Conservation (phyloP, 2,888 invertebrate species). For the Halictus quadricinctus region DNA sequence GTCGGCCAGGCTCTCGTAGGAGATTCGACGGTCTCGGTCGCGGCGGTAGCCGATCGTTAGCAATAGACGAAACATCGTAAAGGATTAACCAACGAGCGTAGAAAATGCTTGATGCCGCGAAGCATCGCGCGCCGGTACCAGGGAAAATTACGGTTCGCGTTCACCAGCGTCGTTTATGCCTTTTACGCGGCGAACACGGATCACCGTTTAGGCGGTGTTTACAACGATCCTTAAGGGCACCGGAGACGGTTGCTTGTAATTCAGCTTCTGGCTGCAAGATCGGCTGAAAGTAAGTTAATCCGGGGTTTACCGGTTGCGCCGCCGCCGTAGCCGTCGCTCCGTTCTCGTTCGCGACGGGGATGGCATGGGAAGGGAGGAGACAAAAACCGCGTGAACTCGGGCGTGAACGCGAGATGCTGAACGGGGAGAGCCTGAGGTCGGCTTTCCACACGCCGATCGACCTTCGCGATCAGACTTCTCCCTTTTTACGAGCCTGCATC, state of each 20-base stretch:
- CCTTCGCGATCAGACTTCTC: constrained; percentile 48
- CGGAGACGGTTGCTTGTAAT: constrained; percentile 42
- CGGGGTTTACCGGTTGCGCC: constrained; percentile 52
- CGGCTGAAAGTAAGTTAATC: constrained; percentile 58
- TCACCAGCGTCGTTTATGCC: constrained; percentile 50
- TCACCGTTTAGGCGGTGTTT: constrained; percentile 63
- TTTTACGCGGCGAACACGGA: constrained; percentile 54
- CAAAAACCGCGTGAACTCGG: constrained; percentile 55
- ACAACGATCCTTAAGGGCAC: constrained; percentile 47
- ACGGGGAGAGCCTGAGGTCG: background rate
- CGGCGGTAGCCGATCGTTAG: constrained; percentile 32
- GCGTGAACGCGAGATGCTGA: constrained; percentile 38
- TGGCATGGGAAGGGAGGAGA: constrained; percentile 5
- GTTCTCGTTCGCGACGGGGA: background rate
- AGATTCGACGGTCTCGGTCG: background rate
- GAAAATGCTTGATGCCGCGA: background rate
- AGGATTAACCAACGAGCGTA: constrained; percentile 36
- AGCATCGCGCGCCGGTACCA: constrained; percentile 32
- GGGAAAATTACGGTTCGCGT: constrained; percentile 59
- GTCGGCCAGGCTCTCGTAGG: background rate
- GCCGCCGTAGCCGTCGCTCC: background rate
- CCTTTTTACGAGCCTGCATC: constrained; percentile 5
- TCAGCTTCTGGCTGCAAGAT: constrained; percentile 30
- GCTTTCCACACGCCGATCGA: constrained; percentile 16
- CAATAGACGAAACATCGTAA: constrained; percentile 43